A percentile compares a stretch with the other conserved stretches of the same genome.
Conservation (phyloP, 2,888 invertebrate genomes). For the Ametastegia equiseti region DNA sequence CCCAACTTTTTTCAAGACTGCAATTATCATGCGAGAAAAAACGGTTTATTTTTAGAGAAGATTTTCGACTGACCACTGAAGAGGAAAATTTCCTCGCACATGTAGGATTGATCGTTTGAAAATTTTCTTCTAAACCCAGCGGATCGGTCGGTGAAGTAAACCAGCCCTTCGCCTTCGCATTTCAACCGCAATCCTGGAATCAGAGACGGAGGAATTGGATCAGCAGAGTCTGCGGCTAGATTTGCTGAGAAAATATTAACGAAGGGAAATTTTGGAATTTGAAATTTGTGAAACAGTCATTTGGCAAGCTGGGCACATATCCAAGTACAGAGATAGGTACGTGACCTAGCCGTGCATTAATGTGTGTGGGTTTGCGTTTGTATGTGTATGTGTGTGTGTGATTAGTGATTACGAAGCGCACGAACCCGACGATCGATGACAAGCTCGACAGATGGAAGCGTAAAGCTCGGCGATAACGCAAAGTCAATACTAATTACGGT, state of each 20-base stretch:
- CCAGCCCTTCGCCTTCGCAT: constrained; percentile 67
- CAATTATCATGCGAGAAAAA: too few relatives aligned
- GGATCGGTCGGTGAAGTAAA: constrained; percentile 68
- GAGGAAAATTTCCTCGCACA: constrained; percentile 63
- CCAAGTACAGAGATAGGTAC: not conserved
- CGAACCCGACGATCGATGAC: constrained; percentile 20
- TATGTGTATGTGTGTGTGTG: not conserved
- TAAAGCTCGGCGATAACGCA: constrained; percentile 27
- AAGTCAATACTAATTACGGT: constrained; percentile 40
- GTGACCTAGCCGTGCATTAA: not conserved
- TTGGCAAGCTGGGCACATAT: not conserved
- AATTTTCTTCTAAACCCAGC: constrained; percentile 66
- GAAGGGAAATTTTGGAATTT: not conserved
- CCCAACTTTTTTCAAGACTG: not conserved
- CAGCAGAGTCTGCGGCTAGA: too few relatives aligned
- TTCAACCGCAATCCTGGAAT: constrained; percentile 63
- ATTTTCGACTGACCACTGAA: constrained; percentile 63
- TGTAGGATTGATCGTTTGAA: constrained; percentile 64
- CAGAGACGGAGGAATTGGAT: too few relatives aligned
- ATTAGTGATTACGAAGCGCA: not conserved
- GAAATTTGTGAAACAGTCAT: not conserved
- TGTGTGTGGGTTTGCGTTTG: not conserved
- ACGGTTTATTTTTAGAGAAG: not conserved
- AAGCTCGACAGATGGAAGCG: constrained; percentile 43
- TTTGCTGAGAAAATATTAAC: too few relatives aligned